Evolutionary conservation across 2,888 invertebrate genomes (phyloP).

Genomic region (Tetanocera ferruginea): DNA sequence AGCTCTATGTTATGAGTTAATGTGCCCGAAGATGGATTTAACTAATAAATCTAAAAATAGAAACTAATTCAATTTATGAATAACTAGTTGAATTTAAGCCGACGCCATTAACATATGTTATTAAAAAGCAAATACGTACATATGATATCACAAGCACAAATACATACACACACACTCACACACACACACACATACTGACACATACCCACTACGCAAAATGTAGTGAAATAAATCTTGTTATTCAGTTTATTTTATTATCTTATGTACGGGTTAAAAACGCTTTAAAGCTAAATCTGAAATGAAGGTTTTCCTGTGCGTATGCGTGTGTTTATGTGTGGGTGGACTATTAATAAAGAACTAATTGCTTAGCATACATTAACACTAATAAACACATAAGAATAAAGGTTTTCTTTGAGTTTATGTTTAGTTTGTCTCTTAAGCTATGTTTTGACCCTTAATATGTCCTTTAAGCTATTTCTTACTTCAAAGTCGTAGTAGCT

Average conservation of each 20-base stretch:
- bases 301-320: neutral
- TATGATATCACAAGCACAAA: neutral
- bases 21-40: neutral
- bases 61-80: neutral
- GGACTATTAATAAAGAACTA: constrained; percentile 36
- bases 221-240: neutral
- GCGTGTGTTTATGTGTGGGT: neutral
- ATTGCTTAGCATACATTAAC: constrained; percentile 21
- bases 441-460: neutral
- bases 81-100: neutral
- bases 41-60: neutral
- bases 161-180: neutral
- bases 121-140: neutral
- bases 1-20: neutral
- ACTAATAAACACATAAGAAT: neutral
- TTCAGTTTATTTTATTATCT: constrained; percentile 17
- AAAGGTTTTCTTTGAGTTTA: neutral
- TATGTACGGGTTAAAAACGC: constrained; percentile 24
- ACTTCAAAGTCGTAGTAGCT: no score
- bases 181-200: neutral
- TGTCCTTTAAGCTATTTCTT: no score
- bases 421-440: neutral
- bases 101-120: no score
- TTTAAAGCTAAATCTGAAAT: neutral
- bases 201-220: neutral